Conservation (phyloP, 1,140 invertebrate species). For the Achatina immaculata region DNA sequence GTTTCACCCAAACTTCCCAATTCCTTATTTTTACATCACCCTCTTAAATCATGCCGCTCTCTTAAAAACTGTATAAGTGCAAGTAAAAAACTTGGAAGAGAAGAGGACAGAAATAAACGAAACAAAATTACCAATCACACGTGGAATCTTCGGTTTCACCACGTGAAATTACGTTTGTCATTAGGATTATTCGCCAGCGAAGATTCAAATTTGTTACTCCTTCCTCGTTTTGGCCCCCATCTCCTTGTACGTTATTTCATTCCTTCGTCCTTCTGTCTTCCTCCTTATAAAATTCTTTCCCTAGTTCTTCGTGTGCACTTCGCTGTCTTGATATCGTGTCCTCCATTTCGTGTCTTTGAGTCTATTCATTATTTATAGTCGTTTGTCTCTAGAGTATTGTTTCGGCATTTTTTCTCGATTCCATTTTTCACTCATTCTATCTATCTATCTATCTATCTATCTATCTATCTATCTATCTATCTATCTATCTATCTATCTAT, state of each 20-base stretch:
- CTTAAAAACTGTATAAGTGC: conserved; percentile 3
- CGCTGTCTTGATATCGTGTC: no score
- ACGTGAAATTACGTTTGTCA: neutral
- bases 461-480: no score
- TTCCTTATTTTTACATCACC: neutral
- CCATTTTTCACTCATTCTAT: no score
- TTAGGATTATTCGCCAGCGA: neutral
- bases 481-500: no score
- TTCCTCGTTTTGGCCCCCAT: neutral
- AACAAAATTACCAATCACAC: conserved; percentile 9
- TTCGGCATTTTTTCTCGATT: no score
- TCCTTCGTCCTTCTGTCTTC: no score
- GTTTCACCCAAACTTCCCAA: neutral
- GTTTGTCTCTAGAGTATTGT: no score
- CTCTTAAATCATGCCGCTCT: neutral
- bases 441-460: no score
- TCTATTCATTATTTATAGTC: no score
- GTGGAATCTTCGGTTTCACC: neutral
- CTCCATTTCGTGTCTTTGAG: no score
- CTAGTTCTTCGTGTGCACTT: no score
- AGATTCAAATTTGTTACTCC: neutral
- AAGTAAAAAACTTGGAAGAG: neutral
- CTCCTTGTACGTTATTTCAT: neutral
- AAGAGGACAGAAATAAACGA: neutral
- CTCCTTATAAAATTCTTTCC: no score